Percentiles rank a stretch among this genome's conserved stretches.
phyloP scores from a whole-genome alignment of 2,888 invertebrate genomes.

The Chrysolina haemoptera region DNA sequence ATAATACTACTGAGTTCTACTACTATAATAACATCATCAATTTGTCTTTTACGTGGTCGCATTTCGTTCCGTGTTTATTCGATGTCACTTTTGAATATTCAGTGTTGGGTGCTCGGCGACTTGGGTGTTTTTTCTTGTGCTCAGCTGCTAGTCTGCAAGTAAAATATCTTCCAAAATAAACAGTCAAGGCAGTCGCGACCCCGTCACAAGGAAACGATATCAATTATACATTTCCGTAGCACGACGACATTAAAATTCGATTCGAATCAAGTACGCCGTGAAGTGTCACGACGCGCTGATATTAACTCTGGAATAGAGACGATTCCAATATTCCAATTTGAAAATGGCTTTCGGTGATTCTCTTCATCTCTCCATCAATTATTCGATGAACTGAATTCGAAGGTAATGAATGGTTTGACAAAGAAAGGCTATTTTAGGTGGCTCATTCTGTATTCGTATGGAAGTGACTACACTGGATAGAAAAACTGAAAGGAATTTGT shows the following conservation, averaged over 20 bases:
- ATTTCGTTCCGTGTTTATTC: too few relatives aligned
- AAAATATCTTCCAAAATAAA: conserved; percentile 6
- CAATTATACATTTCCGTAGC: conserved; percentile 36
- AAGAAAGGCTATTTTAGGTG: not conserved
- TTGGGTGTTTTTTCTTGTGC: not conserved
- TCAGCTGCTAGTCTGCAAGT: not conserved
- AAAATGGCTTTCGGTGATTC: conserved; percentile 3
- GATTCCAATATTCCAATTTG: conserved; percentile 52
- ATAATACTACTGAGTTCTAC: too few relatives aligned
- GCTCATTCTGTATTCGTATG: not conserved
- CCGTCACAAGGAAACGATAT: conserved; percentile 26
- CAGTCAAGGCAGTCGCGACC: conserved; percentile 15
- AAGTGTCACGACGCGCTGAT: conserved; percentile 41
- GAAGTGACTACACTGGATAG: not conserved
- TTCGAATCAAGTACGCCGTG: conserved; percentile 60
- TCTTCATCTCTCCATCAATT: not conserved
- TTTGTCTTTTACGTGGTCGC: too few relatives aligned
- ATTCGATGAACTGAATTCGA: conserved; percentile 1
- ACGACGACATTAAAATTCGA: conserved; percentile 66
- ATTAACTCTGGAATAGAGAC: conserved; percentile 52
- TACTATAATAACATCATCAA: too few relatives aligned
- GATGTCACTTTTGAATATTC: not conserved
- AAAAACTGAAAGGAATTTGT: not conserved
- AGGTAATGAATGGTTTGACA: not conserved
- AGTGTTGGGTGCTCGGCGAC: not conserved